Base-by-base conservation (phyloP, 2,113 vertebrate species). In the Galemys pyrenaicus region DNA sequence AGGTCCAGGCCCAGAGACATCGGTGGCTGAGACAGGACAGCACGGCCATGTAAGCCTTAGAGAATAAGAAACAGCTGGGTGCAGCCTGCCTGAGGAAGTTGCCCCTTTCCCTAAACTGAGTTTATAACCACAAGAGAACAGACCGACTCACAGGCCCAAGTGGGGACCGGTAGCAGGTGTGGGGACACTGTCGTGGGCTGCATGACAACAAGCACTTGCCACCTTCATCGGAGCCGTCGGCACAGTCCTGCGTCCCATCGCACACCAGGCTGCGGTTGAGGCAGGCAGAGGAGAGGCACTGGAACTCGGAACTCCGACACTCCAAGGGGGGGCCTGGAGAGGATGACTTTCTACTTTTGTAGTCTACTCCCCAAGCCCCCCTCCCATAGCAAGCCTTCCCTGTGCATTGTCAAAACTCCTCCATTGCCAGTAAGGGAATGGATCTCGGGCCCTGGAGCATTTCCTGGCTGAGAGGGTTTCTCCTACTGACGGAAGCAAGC, bases 221-320 rank as follows among this genome's bases (percentile, higher is more conserved):
- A 0, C 98, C 99, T 94, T 99, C 99, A 1, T 99, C 99, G 0
- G 98, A 99, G 4, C 98, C 94, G 3, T 99, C 98, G 0, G 13
- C n/a, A n/a, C 99, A 99, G 98, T 99, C 98, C 24, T 83, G 92
- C 30, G 1, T 58, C 19, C 98, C 89, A 12, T 99, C 96, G 8
- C 99, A 99, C 93, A 99, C 97, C 91, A 98, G 94, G n/a, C 89
- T 87, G 11, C 89, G 95, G 58, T 98, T 97, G 93, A 99, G 49
- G 95, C 99, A 99, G 93, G 97, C 83, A 0, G 95, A 49, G 5
- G 92, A 98, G 30, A 92, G 96, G 60, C 99, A 99, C 13, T 91
- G 98, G 95, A 98, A 99, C 91, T 98, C 98, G 0, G 98, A 96
- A 6, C 95, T 81, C 3, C 87, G 88, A 94, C 99, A 99, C 79